Conservation (phyloP, 1,140 invertebrate species). For the Ridgeia piscesae region DNA sequence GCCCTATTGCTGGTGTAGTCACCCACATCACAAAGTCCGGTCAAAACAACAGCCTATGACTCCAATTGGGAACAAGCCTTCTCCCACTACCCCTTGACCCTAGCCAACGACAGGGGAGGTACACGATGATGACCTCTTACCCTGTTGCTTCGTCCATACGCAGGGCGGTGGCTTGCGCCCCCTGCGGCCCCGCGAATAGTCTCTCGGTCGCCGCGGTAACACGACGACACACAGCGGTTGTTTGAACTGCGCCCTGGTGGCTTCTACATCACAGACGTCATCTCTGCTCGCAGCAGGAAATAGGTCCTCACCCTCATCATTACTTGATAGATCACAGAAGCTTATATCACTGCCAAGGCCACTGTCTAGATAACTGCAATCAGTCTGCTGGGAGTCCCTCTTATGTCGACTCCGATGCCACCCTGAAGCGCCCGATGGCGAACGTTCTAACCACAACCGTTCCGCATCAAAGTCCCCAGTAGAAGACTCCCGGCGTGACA, state of each 20-base stretch:
- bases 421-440: neutral
- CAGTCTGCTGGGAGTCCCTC: neutral
- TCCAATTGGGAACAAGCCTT: neutral
- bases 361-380: conserved; percentile 7
- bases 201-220: neutral
- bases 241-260: neutral
- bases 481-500: neutral
- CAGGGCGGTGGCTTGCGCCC: neutral
- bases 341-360: conserved; percentile 41
- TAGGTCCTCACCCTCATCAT: conserved; percentile 45
- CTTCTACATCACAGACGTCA: neutral
- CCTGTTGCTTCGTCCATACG: neutral
- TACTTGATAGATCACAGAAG: conserved; percentile 63
- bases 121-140: neutral
- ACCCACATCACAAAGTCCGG: neutral
- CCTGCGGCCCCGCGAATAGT: neutral
- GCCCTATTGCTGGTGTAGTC: neutral
- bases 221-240: neutral
- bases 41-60: neutral
- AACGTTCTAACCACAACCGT: neutral
- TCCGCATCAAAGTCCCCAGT: neutral
- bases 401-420: neutral
- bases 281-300: neutral
- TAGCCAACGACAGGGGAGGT: neutral
- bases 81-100: neutral